Evolutionary conservation across 2,797 vertebrate species (phyloP).

Genomic region (Lepus oiostolus): DNA sequence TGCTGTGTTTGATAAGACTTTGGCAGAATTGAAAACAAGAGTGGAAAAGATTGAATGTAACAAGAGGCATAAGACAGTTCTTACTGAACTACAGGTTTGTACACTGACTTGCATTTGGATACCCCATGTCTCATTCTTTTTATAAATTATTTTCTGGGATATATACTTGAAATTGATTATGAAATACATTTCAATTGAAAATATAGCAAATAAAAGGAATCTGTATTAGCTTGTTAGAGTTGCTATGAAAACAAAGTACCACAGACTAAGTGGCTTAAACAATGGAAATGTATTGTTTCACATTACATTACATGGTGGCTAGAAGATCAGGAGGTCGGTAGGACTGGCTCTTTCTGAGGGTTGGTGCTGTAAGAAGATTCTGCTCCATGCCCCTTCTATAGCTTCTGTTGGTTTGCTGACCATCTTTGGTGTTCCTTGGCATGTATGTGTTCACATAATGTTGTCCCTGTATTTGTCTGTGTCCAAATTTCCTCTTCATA

Average conservation of each 20-base stretch:
- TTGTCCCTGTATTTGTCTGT: not conserved
- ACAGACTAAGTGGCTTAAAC: not conserved
- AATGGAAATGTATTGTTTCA: not conserved
- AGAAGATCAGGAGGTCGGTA: not conserved
- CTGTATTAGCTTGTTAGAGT: slow-evolving; percentile 9
- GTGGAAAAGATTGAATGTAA: slow-evolving; percentile 96
- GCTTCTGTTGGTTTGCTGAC: not conserved
- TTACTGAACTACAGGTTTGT: slow-evolving; percentile 91
- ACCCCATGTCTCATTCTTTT: not conserved
- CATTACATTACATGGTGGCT: not conserved
- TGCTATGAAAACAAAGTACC: slow-evolving; percentile 7
- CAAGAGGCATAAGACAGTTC: slow-evolving; percentile 94
- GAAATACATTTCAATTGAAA: slow-evolving; percentile 43
- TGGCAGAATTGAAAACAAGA: slow-evolving; percentile 95
- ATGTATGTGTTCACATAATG: not conserved
- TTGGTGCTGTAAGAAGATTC: not conserved
- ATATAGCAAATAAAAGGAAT: slow-evolving; percentile 23
- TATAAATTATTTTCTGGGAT: slow-evolving; percentile 18
- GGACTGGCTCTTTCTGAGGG: not conserved
- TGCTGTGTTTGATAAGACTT: slow-evolving; percentile 93
- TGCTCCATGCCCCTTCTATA: not conserved
- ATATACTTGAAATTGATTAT: not conserved
- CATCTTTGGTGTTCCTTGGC: not conserved
- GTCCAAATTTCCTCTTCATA: not conserved
- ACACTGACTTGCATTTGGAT: slow-evolving; percentile 12